Percentiles rank a stretch among this genome's conserved stretches.
phyloP scores from a whole-genome alignment of 1,140 invertebrate species.

The Zaprionus vittiger region DNA sequence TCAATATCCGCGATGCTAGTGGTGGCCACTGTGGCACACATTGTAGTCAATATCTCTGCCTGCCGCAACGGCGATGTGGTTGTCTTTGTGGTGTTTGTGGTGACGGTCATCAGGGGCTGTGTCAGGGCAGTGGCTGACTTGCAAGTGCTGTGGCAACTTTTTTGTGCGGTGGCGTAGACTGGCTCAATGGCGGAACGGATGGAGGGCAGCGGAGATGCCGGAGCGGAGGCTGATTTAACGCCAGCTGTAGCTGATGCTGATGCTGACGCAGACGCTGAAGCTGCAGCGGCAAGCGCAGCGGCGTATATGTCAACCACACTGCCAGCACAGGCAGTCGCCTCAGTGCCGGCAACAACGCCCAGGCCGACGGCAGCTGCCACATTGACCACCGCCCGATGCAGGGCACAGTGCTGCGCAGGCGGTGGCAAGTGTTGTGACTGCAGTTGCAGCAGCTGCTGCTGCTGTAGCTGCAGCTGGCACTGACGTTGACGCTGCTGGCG shows the following conservation, averaged over 20 bases:
- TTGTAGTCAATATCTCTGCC: constrained; percentile 18
- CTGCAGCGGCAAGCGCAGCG: constrained; percentile 68
- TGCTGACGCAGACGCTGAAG: constrained; percentile 43
- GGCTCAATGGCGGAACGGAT: constrained; percentile 55
- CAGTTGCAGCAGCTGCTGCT: constrained; percentile 24
- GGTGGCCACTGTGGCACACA: constrained; percentile 10
- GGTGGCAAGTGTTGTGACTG: constrained; percentile 8
- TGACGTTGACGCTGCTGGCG: constrained; percentile 29
- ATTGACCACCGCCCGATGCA: constrained; percentile 70
- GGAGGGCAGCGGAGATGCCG: constrained; percentile 49
- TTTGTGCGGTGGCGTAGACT: constrained; percentile 83
- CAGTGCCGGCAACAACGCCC: constrained; percentile 36
- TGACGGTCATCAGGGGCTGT: constrained; percentile 74
- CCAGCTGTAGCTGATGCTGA: constrained; percentile 28
- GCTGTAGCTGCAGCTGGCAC: constrained; percentile 33
- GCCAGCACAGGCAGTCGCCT: constrained; percentile 18
- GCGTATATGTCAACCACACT: constrained; percentile 72
- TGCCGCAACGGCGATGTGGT: constrained; percentile 45
- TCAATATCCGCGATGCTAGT: constrained; percentile 56
- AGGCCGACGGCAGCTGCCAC: constrained; percentile 72
- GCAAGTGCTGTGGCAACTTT: constrained; percentile 66
- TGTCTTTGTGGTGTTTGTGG: constrained; percentile 58
- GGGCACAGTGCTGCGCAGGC: constrained; percentile 46
- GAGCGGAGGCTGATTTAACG: background rate
- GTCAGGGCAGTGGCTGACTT: constrained; percentile 66